A percentile compares a stretch with the other conserved stretches of the same genome.
phyloP scores from a whole-genome alignment of 2,888 invertebrate species.

The Ichneumoninae sp. region DNA sequence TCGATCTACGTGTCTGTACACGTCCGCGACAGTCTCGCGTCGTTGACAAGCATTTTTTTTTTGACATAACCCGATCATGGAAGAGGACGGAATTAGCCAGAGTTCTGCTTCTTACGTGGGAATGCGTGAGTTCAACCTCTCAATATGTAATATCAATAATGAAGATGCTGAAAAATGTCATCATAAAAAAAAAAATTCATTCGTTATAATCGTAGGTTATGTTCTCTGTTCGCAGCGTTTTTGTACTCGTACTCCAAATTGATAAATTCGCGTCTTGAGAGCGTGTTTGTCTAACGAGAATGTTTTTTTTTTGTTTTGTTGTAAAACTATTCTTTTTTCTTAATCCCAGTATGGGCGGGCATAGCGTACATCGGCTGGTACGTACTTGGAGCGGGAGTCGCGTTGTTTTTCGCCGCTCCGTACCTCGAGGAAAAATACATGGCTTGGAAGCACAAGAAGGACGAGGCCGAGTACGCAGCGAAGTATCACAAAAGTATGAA shows the following conservation, averaged over 20 bases:
- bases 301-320: background rate
- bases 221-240: background rate
- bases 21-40: conserved; percentile 41
- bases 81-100: background rate
- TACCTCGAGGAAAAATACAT: conserved; percentile 79
- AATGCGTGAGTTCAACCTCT: conserved; percentile 44
- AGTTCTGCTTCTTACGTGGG: conserved; percentile 34
- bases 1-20: conserved; percentile 26
- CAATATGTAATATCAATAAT: background rate
- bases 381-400: conserved; percentile 75
- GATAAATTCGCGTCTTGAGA: background rate
- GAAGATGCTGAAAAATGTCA: background rate
- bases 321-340: background rate
- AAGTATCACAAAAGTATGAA: conserved; percentile 85
- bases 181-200: background rate
- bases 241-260: background rate
- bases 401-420: conserved; percentile 79
- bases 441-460: conserved; percentile 79
- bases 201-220: conserved; percentile 48
- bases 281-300: background rate
- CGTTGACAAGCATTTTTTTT: conserved; percentile 14
- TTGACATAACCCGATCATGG: conserved; percentile 34
- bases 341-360: conserved; percentile 72
- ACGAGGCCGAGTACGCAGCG: conserved; percentile 82
- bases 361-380: conserved; percentile 83